phyloP scores from a whole-genome alignment of 2,113 vertebrate species.

The Cyprinus carpio region DNA sequence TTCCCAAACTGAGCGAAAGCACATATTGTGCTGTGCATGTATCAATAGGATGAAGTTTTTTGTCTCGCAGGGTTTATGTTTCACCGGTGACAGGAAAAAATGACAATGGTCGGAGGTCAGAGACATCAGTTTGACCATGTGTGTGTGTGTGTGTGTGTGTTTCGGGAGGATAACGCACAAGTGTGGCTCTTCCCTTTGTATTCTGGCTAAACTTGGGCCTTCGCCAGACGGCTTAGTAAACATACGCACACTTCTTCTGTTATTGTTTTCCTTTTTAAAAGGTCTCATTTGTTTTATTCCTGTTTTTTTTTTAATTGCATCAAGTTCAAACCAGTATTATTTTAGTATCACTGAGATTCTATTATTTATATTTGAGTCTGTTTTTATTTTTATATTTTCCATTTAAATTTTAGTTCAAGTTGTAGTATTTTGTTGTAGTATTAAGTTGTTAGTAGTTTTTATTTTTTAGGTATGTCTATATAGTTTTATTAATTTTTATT shows the following conservation, averaged over 20 bases:
- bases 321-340: neutral
- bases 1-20: neutral
- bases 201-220: neutral
- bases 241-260: slow-evolving; percentile 17
- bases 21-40: neutral
- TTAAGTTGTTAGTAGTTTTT: too few species aligned
- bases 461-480: too few species aligned
- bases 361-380: too few species aligned
- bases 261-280: slow-evolving; percentile 14
- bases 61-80: slow-evolving; percentile 7
- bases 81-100: slow-evolving; percentile 15
- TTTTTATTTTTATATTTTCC: too few species aligned
- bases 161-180: neutral
- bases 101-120: slow-evolving; percentile 39
- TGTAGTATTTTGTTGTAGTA: too few species aligned
- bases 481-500: too few species aligned
- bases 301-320: neutral
- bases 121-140: slow-evolving; percentile 20
- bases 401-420: too few species aligned
- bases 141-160: slow-evolving; percentile 2
- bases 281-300: neutral
- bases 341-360: too few species aligned
- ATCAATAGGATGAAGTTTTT: neutral
- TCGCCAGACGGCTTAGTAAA: slow-evolving; percentile 12
- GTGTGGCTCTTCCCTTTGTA: slow-evolving; percentile 30